Base-by-base conservation (phyloP, 2,888 invertebrate species). In the Halictus quadricinctus region DNA sequence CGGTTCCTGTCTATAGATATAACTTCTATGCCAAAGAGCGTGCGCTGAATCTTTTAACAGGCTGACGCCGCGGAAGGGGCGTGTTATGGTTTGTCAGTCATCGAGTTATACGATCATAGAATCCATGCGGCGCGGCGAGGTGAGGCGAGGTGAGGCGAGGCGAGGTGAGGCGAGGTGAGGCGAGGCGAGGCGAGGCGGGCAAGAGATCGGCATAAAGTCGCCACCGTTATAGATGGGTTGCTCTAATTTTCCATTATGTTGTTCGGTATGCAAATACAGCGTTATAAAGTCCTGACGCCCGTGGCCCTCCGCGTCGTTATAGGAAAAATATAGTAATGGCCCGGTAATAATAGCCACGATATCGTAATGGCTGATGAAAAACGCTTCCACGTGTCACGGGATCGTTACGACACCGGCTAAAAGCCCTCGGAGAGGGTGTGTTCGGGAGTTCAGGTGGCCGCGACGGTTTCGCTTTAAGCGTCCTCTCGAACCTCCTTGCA, bases 311-410 rank as follows among this genome's bases (percentile, higher is more conserved):
- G 36, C 15, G 60, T 58, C 79, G 48, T 80, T 79, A 81, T 12
- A 25, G 76, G 84, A 74, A 82, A 87, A 84, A 84, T 84, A 84
- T 80, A 76, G 79, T 80, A 82, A 80, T 58, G 81, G 48, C 58
- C 70, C 25, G 72, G 41, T 73, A 80, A 79, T 76, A 83, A 84
- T 50, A 77, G 72, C 66, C 66, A 60, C 66, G 77, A 78, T 85
- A 83, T 64, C 80, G 54, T 88, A 86, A 85, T 84, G 80, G 81
- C 15, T 48, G 72, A 21, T 36, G 80, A 72, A 77, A 87, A 36
- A 86, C 73, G 69, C 76, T 76, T 72, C 76, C 79, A 84, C 87
- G 81, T 72, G 81, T 80, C 78, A 54, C 60, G 78, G n/a, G 13
- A 76, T 75, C 76, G 80, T 80, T 86, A 78, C 36, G 73, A 77